Evolutionary conservation across 2,797 vertebrate species (phyloP).

Genomic region (Aotus griseimembra): DNA sequence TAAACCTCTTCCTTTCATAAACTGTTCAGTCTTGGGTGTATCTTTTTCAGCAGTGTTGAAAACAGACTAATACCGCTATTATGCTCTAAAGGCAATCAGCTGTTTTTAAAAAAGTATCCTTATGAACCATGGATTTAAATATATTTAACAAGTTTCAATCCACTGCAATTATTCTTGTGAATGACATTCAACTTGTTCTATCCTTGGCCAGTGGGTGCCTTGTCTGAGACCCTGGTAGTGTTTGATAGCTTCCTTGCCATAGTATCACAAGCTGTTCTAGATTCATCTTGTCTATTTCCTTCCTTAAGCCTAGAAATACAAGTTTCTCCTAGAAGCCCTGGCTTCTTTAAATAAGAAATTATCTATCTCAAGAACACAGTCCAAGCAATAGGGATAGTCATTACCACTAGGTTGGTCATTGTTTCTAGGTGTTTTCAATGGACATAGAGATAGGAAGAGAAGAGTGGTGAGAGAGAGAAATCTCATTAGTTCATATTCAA

Average conservation of each 20-base stretch:
- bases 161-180: not conserved
- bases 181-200: not conserved
- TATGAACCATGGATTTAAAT: not conserved
- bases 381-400: not conserved
- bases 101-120: not conserved
- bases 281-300: not conserved
- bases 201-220: not conserved
- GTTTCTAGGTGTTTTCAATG: not conserved
- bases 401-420: not conserved
- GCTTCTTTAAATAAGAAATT: not conserved
- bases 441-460: not conserved
- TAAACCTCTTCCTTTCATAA: too few relatives aligned
- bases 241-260: not conserved
- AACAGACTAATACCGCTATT: not conserved
- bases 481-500: not conserved
- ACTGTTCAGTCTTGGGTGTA: too few relatives aligned
- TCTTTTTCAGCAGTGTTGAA: too few relatives aligned
- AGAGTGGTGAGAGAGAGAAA: not conserved
- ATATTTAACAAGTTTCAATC: not conserved
- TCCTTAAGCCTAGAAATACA: not conserved
- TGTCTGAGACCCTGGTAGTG: not conserved
- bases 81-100: not conserved
- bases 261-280: not conserved
- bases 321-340: not conserved
- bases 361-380: not conserved